Conservation (phyloP, 2,888 invertebrate genomes). For the Zeuzera pyrina region DNA sequence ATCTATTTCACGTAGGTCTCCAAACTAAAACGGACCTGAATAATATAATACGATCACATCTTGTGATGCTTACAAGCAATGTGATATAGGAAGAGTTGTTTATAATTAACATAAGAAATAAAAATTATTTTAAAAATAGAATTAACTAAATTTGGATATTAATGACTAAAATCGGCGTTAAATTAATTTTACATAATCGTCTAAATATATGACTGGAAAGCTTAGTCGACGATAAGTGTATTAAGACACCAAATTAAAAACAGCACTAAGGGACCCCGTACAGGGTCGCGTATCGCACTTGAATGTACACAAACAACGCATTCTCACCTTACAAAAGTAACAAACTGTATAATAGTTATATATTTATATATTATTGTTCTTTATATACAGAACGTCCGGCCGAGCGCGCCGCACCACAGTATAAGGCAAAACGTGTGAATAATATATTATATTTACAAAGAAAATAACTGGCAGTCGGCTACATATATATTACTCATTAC, state of each 20-base stretch:
- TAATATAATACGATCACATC: constrained; percentile 43
- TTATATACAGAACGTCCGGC: constrained; percentile 60
- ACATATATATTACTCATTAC: constrained; percentile 32
- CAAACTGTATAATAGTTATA: constrained; percentile 58
- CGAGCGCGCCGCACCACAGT: constrained; percentile 44
- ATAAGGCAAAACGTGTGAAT: constrained; percentile 54
- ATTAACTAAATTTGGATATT: constrained; percentile 73
- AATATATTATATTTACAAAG: constrained; percentile 62
- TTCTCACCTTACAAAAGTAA: constrained; percentile 65
- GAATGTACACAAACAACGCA: constrained; percentile 50
- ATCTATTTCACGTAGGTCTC: constrained; percentile 34
- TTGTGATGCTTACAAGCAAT: constrained; percentile 58
- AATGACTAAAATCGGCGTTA: constrained; percentile 70
- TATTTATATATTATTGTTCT: constrained; percentile 62
- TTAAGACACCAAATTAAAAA: constrained; percentile 59
- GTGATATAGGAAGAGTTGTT: constrained; percentile 51
- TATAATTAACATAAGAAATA: constrained; percentile 39
- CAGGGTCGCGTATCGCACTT: constrained; percentile 29
- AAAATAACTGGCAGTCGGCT: constrained; percentile 51
- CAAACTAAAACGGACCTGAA: constrained; percentile 24
- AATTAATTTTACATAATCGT: constrained; percentile 63
- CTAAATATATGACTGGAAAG: constrained; percentile 72
- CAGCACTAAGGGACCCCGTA: constrained; percentile 47
- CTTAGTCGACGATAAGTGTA: constrained; percentile 66
- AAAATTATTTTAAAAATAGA: constrained; percentile 53